These are phyloP conservation scores for Abscondita cerata DNA, from an alignment of 2,888 invertebrate genomes.

Conservation along the genomic window DNA sequence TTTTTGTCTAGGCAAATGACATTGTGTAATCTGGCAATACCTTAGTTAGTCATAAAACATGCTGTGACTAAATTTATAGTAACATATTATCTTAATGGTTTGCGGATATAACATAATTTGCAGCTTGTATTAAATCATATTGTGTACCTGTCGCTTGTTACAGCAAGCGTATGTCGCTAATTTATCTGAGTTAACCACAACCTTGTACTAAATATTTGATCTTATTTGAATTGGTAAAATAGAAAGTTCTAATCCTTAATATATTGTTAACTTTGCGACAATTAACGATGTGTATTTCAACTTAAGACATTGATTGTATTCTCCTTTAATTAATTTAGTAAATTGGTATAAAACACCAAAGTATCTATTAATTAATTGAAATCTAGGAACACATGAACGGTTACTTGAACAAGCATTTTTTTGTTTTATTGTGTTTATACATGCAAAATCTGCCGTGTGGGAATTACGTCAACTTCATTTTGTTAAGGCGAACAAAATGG, in stretches of 20 bases:
- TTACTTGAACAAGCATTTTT: too few relatives aligned
- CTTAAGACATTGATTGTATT: too few relatives aligned
- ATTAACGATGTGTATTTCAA: too few relatives aligned
- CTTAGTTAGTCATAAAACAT: slow-evolving; percentile 7
- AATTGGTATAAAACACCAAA: too few relatives aligned
- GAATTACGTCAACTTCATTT: too few relatives aligned
- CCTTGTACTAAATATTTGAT: slow-evolving; percentile 13
- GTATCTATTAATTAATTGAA: too few relatives aligned
- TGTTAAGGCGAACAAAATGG: too few relatives aligned
- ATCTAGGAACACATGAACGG: too few relatives aligned
- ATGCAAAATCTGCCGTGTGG: too few relatives aligned
- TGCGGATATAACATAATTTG: slow-evolving; percentile 9
- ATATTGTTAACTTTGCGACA: too few relatives aligned
- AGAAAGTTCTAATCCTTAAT: slow-evolving; percentile 6
- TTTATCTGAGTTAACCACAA: background rate
- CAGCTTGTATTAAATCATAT: slow-evolving; percentile 3
- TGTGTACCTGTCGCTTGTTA: slow-evolving; percentile 1
- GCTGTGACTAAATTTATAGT: slow-evolving; percentile 3
- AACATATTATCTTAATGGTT: slow-evolving; percentile 8
- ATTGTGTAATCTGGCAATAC: slow-evolving; percentile 3
- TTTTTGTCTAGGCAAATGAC: background rate
- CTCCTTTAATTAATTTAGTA: too few relatives aligned
- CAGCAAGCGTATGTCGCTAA: background rate
- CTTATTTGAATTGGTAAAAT: background rate
- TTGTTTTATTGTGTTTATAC: too few relatives aligned